Conservation (phyloP, 2,888 invertebrate species). For the Cerastoderma edule region DNA sequence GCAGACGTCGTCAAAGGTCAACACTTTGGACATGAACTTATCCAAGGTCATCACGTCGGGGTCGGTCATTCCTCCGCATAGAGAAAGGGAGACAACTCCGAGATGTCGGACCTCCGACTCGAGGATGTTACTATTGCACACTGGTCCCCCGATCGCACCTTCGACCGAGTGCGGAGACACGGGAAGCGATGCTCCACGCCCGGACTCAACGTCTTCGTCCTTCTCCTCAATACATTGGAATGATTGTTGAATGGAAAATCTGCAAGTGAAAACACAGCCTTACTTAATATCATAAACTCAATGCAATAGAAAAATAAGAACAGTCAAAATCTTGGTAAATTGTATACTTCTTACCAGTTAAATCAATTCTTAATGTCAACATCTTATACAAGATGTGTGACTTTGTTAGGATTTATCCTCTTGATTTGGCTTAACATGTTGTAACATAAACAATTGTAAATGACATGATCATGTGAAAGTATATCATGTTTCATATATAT, state of each 20-base stretch:
- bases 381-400: no score
- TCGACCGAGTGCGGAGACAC: conserved; percentile 94
- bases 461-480: no score
- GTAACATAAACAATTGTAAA: no score
- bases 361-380: no score
- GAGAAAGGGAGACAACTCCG: conserved; percentile 89
- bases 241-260: conserved; percentile 55
- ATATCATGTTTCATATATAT: no score
- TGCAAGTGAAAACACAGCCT: conserved; percentile 10
- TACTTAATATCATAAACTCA: no score
- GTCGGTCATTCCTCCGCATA: conserved; percentile 88
- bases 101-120: conserved; percentile 71
- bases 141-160: conserved; percentile 86
- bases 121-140: conserved; percentile 65
- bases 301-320: no score
- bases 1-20: conserved; percentile 87
- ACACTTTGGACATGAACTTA: conserved; percentile 87
- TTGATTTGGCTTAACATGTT: no score
- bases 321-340: no score
- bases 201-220: conserved; percentile 94
- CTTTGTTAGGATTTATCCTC: no score
- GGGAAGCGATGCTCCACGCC: conserved; percentile 97
- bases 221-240: conserved; percentile 66
- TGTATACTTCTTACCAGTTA: no score
- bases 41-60: conserved; percentile 86